Percentiles rank a stretch among this genome's conserved stretches.
These are phyloP conservation scores for Mactromeris polynyma DNA, from an alignment of 2,888 invertebrate genomes.

Conservation along the genomic window DNA sequence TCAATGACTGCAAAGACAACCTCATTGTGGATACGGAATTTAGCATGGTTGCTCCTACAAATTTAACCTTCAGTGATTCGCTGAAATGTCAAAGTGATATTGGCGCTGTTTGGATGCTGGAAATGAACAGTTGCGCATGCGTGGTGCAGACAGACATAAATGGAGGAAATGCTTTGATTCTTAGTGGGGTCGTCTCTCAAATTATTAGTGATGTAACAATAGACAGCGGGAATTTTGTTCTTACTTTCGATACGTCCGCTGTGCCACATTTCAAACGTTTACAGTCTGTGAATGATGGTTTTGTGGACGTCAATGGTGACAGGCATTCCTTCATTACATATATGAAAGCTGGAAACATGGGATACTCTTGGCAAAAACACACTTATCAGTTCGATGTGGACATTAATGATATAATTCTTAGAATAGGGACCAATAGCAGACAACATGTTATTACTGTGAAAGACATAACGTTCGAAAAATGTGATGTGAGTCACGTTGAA, in stretches of 20 bases:
- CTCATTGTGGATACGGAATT: constrained; percentile 29
- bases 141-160: background rate
- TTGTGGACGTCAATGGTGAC: constrained; percentile 32
- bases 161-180: background rate
- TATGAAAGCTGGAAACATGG: constrained; percentile 33
- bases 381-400: constrained; percentile 37
- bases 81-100: background rate
- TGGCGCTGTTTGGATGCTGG: too few relatives aligned
- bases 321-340: constrained; percentile 48
- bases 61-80: too few relatives aligned
- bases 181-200: background rate
- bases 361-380: constrained; percentile 57
- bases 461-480: constrained; percentile 30
- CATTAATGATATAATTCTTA: constrained; percentile 1
- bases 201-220: background rate
- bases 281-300: constrained; percentile 48
- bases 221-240: background rate
- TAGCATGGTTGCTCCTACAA: too few relatives aligned
- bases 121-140: too few relatives aligned
- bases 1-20: too few relatives aligned
- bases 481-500: background rate
- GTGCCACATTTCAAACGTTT: constrained; percentile 19
- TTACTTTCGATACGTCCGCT: constrained; percentile 52
- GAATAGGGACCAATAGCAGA: constrained; percentile 25
- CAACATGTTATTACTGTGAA: constrained; percentile 49